Evolutionary conservation across 1,140 invertebrate genomes (phyloP), one percentile per base, ranked within the genome.

Genomic region (Zelostemma sp.): DNA sequence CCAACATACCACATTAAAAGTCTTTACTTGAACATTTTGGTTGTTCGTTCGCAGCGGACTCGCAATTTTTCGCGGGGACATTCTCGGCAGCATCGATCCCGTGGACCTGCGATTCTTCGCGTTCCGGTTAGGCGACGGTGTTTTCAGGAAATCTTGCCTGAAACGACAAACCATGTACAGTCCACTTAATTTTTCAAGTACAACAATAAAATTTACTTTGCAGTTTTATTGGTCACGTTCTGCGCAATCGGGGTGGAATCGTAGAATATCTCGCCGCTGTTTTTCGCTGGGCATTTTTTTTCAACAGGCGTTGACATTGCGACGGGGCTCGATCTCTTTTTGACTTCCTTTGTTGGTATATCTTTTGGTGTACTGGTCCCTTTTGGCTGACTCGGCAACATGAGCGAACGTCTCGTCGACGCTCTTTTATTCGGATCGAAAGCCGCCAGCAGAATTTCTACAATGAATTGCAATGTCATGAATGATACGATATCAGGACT

Each of bases 211-310:
- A 31, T 19, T 48, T n/a, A n/a, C n/a, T n/a, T n/a, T n/a, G n/a
- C n/a, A n/a, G n/a, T n/a, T n/a, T n/a, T n/a, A n/a, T n/a, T n/a
- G n/a, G 45, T 58, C 6, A 64, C 69, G 46, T 80, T 71, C 25
- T 79, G 75, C 18, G 77, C 80, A 62, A 86, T 82, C 3, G 78
- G 78, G 0, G 76, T 78, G 38, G 78, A 75, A 47, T 77, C 76
- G 17, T 76, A 77, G 3, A 65, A 72, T 19, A 74, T 28, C 6
- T 62, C 75, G n/a, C 66, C 65, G 33, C 69, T 76, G 41, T 35
- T 53, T 53, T 12, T 57, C 40, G 11, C 12, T 41, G 1, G 54
- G 16, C 14, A 21, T 59, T 9, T 59, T 66, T 16, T 43, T 19
- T 11, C 46, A 4, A 43, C 31, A 40, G 81, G 81, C 4, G 80